These are phyloP conservation scores for Cheilosia scutellata DNA, from an alignment of 2,888 invertebrate genomes.

Conservation along the genomic window DNA sequence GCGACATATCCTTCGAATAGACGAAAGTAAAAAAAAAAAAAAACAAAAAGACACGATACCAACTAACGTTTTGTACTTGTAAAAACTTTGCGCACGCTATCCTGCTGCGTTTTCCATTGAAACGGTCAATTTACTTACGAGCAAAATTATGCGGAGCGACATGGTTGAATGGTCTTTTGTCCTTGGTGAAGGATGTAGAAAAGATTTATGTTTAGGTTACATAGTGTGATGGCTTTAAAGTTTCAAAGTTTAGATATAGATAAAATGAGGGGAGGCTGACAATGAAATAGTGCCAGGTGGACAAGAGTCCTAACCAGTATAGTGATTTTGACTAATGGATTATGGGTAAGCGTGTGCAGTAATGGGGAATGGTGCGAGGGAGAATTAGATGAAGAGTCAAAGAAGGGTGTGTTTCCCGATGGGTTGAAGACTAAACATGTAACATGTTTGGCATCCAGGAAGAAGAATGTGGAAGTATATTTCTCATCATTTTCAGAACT, in stretches of 20 bases:
- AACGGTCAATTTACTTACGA: constrained; percentile 75
- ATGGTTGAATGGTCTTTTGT: constrained; percentile 75
- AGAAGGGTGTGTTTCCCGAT: no score
- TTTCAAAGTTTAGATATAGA: constrained; percentile 7
- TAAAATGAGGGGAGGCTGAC: constrained; percentile 3
- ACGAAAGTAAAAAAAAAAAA: not conserved
- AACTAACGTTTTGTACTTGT: constrained; percentile 24
- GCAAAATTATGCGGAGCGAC: constrained; percentile 69
- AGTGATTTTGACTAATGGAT: not conserved
- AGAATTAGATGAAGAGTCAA: no score
- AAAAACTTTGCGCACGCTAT: constrained; percentile 57
- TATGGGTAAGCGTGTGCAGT: not conserved
- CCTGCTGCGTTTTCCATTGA: constrained; percentile 62
- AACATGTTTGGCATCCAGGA: no score
- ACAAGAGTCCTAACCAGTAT: not conserved
- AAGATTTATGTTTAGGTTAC: constrained; percentile 55
- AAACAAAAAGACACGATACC: not conserved
- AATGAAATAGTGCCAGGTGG: constrained; percentile 7
- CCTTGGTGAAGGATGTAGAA: constrained; percentile 70
- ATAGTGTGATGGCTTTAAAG: not conserved
- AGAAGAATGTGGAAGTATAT: no score
- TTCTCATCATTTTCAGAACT: no score
- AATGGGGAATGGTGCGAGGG: not conserved
- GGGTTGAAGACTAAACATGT: no score
- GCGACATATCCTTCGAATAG: constrained; percentile 38